phyloP scores from a whole-genome alignment of 2,113 vertebrate genomes.

The Pomatostomus ruficeps region DNA sequence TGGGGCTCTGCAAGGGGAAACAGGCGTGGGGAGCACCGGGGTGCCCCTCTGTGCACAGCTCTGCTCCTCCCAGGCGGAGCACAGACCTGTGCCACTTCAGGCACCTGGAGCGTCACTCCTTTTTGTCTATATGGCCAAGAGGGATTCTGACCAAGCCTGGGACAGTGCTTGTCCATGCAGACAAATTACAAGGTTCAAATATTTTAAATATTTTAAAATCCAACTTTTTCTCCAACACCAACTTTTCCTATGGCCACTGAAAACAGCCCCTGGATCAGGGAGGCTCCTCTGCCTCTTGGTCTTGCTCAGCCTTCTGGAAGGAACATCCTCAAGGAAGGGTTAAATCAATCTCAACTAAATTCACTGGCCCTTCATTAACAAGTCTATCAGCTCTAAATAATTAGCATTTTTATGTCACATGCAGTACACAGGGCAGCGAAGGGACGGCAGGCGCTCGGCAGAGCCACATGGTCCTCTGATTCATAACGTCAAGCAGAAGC shows the following conservation, averaged over 20 bases:
- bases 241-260: neutral
- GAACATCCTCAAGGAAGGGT: neutral
- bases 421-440: neutral
- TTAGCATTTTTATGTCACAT: neutral
- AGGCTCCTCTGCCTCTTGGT: neutral
- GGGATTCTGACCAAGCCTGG: neutral
- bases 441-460: neutral
- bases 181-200: neutral
- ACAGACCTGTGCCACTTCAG: neutral
- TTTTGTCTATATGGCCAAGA: neutral
- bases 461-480: conserved; percentile 1
- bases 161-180: neutral
- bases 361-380: neutral
- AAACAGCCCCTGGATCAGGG: rapidly evolving
- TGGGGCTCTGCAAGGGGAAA: rapidly evolving
- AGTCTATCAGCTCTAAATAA: neutral
- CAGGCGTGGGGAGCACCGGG: rapidly evolving
- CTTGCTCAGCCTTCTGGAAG: neutral
- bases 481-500: neutral
- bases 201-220: neutral
- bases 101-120: neutral
- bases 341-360: neutral
- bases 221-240: neutral
- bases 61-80: neutral
- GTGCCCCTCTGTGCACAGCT: neutral